Evolutionary conservation across 2,113 vertebrate genomes (phyloP).

Genomic region (Hirundichthys speculiger): DNA sequence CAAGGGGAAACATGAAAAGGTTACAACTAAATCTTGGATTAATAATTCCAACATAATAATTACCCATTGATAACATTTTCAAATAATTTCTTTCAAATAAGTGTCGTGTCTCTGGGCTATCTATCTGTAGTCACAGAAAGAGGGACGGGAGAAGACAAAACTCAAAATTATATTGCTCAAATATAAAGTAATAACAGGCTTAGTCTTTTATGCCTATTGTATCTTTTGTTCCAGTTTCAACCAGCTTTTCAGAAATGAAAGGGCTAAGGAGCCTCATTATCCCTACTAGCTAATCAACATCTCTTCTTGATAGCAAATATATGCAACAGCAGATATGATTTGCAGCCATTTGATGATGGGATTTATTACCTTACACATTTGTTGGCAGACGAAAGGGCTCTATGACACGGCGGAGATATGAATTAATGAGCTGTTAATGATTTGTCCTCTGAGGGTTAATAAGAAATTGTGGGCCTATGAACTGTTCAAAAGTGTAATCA

Average conservation of each 20-base stretch:
- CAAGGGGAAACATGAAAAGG: slow-evolving; percentile 35
- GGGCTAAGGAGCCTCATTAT: slow-evolving; percentile 34
- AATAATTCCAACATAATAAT: slow-evolving; percentile 35
- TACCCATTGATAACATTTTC: slow-evolving; percentile 41
- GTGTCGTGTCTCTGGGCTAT: background rate
- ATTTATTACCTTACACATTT: slow-evolving; percentile 76
- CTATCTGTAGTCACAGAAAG: background rate
- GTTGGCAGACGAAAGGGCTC: slow-evolving; percentile 48
- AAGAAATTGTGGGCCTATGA: slow-evolving; percentile 59
- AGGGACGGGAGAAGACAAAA: background rate
- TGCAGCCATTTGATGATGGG: slow-evolving; percentile 65
- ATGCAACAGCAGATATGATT: slow-evolving; percentile 46
- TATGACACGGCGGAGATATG: slow-evolving; percentile 71
- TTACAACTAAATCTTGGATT: slow-evolving; percentile 53
- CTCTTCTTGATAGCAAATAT: slow-evolving; percentile 49
- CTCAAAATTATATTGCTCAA: background rate
- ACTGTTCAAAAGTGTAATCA: slow-evolving; percentile 62
- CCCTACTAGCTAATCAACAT: slow-evolving; percentile 44
- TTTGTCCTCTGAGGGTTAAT: slow-evolving; percentile 74
- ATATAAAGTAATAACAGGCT: slow-evolving; percentile 11
- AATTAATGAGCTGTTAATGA: slow-evolving; percentile 80
- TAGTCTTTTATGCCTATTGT: slow-evolving; percentile 15
- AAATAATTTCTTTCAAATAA: slow-evolving; percentile 28
- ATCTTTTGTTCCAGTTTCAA: slow-evolving; percentile 47
- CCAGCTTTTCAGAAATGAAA: slow-evolving; percentile 15